Base-by-base conservation (phyloP, 2,797 vertebrate species). In the Cebuella pygmaea region DNA sequence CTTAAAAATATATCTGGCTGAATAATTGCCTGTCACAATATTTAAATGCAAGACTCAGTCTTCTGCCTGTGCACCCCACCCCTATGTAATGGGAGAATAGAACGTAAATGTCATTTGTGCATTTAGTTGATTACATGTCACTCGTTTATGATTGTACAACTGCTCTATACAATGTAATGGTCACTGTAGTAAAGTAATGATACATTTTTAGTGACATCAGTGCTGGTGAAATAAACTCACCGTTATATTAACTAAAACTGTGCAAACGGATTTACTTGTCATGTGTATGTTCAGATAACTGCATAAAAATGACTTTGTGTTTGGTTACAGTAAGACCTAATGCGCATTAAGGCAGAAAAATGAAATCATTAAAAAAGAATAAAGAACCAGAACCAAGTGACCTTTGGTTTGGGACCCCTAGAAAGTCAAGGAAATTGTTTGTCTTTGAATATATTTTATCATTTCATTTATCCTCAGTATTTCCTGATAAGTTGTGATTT, bases 1-100 rank as follows among this genome's bases (percentile, higher is more conserved):
- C 80, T 96, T 97, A 96, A 97, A 98, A 94, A 90, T 57, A 57
- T 92, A 90, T 96, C 95, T 95, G 55, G 81, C 20, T 97, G 97
- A 98, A 89, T 97, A 97, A 97, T 97, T 90, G 61, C 90, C 55
- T 98, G 80, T 90, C 87, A 92, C 36, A 95, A 41, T 92, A 14
- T 93, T 94, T 95, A 94, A 94, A 90, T 96, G 79, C 17, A 95
- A 33, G 70, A 81, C 79, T 83, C 86, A 46, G 41, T 96, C 5
- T 92, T 76, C 61, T 26, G 15, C 61, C 33, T 72, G n/a, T 4
- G 83, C 0, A 1, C 80, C 22, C 50, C 27, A 8, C 7, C 14
- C 26, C 17, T 39, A 19, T 86, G 55, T 93, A 96, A 79, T 79
- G 33, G 80, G 90, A 94, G 82, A 97, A 93, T 91, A 94, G 76